Evolutionary conservation across 2,113 vertebrate species (phyloP).

Genomic region (Tupaia tana): DNA sequence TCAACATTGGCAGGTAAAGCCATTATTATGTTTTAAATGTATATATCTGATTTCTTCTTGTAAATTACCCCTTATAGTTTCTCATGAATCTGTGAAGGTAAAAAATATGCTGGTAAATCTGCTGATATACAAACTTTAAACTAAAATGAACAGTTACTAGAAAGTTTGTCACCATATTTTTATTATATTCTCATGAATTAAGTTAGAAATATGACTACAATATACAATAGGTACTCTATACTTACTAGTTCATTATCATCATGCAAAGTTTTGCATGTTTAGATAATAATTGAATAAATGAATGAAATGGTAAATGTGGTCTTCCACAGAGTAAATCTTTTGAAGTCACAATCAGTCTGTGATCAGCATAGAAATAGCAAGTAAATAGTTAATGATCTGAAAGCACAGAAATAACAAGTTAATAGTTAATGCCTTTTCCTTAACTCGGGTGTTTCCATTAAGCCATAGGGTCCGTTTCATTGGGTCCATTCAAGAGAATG

Average conservation of each 20-base stretch:
- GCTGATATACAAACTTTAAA: neutral
- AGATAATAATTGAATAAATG: neutral
- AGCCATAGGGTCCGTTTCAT: neutral
- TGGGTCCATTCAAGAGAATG: neutral
- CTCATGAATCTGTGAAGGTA: neutral
- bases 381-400: neutral
- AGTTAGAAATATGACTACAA: neutral
- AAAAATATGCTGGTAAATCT: neutral
- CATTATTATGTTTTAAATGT: neutral
- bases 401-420: constrained; percentile 3
- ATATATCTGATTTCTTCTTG: neutral
- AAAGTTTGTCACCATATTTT: constrained; percentile 37
- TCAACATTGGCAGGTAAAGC: constrained; percentile 72
- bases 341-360: neutral
- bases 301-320: neutral
- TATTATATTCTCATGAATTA: neutral
- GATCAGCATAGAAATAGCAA: neutral
- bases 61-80: neutral
- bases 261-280: neutral
- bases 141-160: constrained; percentile 32
- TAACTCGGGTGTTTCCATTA: neutral
- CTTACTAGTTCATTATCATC: constrained; percentile 22
- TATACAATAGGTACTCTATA: neutral
- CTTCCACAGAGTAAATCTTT: constrained; percentile 32
- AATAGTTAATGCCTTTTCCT: constrained; percentile 23